These are phyloP conservation scores for Diprion similis DNA, from an alignment of 1,140 invertebrate species.

Conservation along the genomic window DNA sequence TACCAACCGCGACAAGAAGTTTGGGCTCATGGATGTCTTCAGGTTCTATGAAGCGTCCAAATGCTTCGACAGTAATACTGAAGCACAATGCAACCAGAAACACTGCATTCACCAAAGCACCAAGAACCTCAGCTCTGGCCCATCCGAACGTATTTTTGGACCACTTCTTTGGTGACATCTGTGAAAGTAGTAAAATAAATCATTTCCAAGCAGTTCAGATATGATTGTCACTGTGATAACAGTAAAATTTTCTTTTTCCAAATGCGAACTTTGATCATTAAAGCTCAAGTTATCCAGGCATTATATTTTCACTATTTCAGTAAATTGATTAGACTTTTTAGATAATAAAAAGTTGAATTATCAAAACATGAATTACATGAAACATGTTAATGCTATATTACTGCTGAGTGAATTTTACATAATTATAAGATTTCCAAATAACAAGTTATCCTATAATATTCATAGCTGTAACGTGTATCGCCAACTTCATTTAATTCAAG, in stretches of 20 bases:
- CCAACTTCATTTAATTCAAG: too few relatives aligned
- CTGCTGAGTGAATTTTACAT: too few relatives aligned
- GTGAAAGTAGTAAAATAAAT: slow-evolving; percentile 40
- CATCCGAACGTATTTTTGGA: slow-evolving; percentile 95
- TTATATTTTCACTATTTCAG: too few relatives aligned
- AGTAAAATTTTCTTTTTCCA: slow-evolving; percentile 8
- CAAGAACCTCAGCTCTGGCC: slow-evolving; percentile 92
- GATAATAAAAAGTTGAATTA: too few relatives aligned
- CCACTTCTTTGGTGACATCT: slow-evolving; percentile 96
- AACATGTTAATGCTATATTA: too few relatives aligned
- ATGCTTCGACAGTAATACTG: slow-evolving; percentile 89
- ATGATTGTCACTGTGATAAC: slow-evolving; percentile 11
- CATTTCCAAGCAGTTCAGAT: slow-evolving; percentile 21
- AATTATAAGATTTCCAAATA: too few relatives aligned
- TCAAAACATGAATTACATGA: too few relatives aligned
- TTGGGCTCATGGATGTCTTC: slow-evolving; percentile 83
- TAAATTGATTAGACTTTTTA: too few relatives aligned
- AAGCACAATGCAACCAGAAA: slow-evolving; percentile 94
- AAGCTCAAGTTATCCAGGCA: neutral
- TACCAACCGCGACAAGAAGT: slow-evolving; percentile 79
- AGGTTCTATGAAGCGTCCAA: slow-evolving; percentile 87
- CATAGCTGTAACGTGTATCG: too few relatives aligned
- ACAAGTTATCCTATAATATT: too few relatives aligned
- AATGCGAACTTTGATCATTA: slow-evolving; percentile 16
- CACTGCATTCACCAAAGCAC: slow-evolving; percentile 91